Percentiles rank a stretch among this genome's conserved stretches.
Conservation (phyloP, 2,888 invertebrate genomes). For the Xestoiulus laeticollis region DNA sequence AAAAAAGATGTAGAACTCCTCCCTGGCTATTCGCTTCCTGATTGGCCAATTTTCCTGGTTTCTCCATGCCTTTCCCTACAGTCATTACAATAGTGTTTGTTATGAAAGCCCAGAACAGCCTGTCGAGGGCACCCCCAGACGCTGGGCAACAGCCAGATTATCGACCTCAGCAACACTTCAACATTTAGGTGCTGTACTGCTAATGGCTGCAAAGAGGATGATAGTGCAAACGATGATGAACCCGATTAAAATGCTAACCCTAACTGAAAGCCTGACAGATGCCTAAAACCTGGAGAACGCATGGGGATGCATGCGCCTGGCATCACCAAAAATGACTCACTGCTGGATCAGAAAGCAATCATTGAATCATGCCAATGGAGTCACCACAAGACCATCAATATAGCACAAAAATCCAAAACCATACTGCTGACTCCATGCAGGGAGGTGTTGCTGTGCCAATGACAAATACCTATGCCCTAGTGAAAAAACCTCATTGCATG, state of each 20-base stretch:
- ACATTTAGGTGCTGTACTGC: not conserved
- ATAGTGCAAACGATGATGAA: not conserved
- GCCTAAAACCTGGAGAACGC: not conserved
- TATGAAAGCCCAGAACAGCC: not conserved
- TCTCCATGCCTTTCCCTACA: not conserved
- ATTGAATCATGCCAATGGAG: constrained; percentile 10
- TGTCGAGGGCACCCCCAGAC: not conserved
- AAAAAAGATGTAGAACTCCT: not conserved
- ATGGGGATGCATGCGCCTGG: not conserved
- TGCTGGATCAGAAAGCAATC: not conserved
- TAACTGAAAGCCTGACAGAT: constrained; percentile 8
- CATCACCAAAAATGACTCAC: constrained; percentile 15
- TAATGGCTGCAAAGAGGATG: constrained; percentile 21
- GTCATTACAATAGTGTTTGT: not conserved
- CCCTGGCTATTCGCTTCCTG: not conserved
- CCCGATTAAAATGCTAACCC: constrained; percentile 30
- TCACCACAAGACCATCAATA: not conserved
- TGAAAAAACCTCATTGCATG: too few species aligned
- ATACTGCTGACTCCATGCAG: not conserved
- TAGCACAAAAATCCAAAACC: not conserved
- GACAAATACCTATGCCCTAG: too few species aligned
- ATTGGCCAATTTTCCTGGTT: not conserved
- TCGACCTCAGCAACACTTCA: constrained; percentile 36
- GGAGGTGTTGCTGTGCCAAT: not conserved
- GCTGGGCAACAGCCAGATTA: constrained; percentile 35